A percentile compares a stretch with the other conserved stretches of the same genome.
phyloP scores from a whole-genome alignment of 2,888 invertebrate genomes.

The Microdon myrmicae region DNA sequence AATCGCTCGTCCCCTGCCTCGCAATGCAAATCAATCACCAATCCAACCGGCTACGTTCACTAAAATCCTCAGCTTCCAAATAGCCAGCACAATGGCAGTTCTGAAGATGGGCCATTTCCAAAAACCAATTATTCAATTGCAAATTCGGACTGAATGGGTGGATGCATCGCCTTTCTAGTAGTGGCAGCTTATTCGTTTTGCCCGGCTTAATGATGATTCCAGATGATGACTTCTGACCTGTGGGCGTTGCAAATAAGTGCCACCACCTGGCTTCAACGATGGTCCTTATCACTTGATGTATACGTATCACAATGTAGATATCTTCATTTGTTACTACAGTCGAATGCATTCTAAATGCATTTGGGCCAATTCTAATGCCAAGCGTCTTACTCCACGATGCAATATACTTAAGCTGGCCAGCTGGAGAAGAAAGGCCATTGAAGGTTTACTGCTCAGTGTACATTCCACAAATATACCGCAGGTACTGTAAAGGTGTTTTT shows the following conservation, averaged over 20 bases:
- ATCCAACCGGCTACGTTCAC: constrained; percentile 13
- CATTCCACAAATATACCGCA: too few relatives aligned
- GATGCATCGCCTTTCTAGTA: neutral
- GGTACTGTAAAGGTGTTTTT: constrained; percentile 17
- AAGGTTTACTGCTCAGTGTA: too few relatives aligned
- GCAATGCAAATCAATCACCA: constrained; percentile 32
- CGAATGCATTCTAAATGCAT: constrained; percentile 28
- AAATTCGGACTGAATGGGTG: constrained; percentile 14
- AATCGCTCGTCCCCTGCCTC: constrained; percentile 16
- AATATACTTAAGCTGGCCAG: constrained; percentile 16
- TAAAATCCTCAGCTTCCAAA: constrained; percentile 24
- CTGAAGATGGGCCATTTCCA: constrained; percentile 2
- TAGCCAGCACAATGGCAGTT: constrained; percentile 4
- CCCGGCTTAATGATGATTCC: constrained; percentile 39
- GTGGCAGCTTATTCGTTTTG: constrained; percentile 33
- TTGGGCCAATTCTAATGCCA: constrained; percentile 10
- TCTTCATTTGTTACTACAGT: constrained; percentile 32
- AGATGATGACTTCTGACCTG: constrained; percentile 43
- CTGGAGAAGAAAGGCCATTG: too few relatives aligned
- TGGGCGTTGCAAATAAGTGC: constrained; percentile 38
- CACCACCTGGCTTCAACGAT: neutral
- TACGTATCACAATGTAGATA: constrained; percentile 34
- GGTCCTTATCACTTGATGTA: constrained; percentile 40
- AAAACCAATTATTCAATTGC: constrained; percentile 46
- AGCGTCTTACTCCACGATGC: neutral